Evolutionary conservation across 2,797 vertebrate species (phyloP).

Genomic region (Mallotus villosus): DNA sequence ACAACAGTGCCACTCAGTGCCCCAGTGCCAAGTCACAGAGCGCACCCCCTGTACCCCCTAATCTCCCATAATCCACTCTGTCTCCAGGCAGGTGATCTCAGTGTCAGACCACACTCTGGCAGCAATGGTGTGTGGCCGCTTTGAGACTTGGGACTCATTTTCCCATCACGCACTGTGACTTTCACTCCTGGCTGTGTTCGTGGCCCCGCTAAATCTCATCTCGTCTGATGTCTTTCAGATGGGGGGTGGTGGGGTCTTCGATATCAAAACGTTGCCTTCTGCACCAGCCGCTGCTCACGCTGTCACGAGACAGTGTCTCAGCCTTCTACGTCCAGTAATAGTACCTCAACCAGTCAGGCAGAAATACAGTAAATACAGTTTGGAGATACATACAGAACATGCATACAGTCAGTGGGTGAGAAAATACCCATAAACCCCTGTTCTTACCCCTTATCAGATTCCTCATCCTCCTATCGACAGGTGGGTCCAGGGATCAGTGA

Average conservation of each 20-base stretch:
- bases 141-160: constrained; percentile 7
- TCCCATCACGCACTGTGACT: constrained; percentile 3
- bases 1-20: constrained; percentile 51
- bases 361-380: background rate
- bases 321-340: no score
- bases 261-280: background rate
- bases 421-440: constrained; percentile 41
- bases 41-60: constrained; percentile 44
- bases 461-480: constrained; percentile 24
- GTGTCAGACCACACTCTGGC: constrained; percentile 26
- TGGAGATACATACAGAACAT: background rate
- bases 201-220: background rate
- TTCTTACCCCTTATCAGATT: background rate
- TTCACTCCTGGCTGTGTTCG: no score
- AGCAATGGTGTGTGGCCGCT: constrained; percentile 6
- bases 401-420: constrained; percentile 51
- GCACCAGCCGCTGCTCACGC: background rate
- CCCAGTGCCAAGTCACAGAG: constrained; percentile 65
- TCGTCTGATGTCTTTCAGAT: background rate
- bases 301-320: constrained; percentile 2
- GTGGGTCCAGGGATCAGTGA: constrained; percentile 16
- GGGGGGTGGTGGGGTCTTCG: no score
- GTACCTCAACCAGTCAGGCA: background rate
- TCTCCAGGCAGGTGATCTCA: constrained; percentile 72
- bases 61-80: constrained; percentile 73